Percentiles rank a stretch among this genome's conserved stretches.
Evolutionary conservation across 2,113 vertebrate species (phyloP).

Genomic region (Telmatochromis bifrenatus): DNA sequence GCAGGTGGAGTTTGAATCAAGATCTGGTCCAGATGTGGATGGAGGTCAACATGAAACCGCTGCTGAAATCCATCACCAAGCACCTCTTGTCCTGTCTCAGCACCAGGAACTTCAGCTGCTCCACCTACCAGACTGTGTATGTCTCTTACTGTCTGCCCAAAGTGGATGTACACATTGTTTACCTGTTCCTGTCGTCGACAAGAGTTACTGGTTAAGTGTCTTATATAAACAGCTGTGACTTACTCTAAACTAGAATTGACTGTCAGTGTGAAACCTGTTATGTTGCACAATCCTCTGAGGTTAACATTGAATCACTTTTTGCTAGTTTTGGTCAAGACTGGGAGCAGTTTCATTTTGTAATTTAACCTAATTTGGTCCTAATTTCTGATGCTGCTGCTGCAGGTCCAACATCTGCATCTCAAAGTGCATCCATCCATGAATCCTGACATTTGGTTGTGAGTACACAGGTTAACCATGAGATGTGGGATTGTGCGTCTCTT

Average conservation of each 20-base stretch:
- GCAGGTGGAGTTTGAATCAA: neutral
- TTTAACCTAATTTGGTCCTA: neutral
- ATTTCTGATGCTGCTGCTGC: fast-evolving
- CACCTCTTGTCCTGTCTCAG: conserved; percentile 69
- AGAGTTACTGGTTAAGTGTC: conserved; percentile 38
- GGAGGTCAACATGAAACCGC: conserved; percentile 60
- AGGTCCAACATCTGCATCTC: neutral
- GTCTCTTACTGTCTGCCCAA: neutral
- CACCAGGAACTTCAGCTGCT: conserved; percentile 71
- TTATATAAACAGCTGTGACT: neutral
- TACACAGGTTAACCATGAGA: neutral
- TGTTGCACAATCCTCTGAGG: neutral
- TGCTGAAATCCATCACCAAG: conserved; percentile 60
- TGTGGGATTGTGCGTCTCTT: neutral
- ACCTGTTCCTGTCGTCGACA: conserved; percentile 64
- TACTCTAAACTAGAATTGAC: neutral
- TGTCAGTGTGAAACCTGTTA: neutral
- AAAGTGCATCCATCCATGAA: neutral
- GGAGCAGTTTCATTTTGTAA: fast-evolving
- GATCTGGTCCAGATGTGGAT: conserved; percentile 53
- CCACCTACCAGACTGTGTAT: conserved; percentile 68
- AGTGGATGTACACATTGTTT: conserved; percentile 67
- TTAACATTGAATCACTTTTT: neutral
- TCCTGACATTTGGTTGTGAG: neutral
- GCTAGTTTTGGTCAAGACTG: neutral